Evolutionary conservation across 2,797 vertebrate species (phyloP), one percentile per base, ranked within the genome.

Genomic region (Bradypodion pumilum): DNA sequence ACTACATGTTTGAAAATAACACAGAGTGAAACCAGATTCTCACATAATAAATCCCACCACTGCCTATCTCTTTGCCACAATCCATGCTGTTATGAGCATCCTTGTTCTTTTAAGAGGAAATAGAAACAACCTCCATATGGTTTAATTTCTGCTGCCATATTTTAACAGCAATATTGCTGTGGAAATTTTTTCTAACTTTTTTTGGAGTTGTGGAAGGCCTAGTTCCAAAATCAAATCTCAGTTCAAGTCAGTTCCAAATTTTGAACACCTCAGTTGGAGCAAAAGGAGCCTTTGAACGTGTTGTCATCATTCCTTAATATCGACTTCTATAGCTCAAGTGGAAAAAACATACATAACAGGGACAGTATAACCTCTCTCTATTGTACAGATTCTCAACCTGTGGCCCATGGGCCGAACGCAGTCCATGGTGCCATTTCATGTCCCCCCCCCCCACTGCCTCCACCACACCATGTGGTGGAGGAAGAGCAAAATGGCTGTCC

Each of bases 281-380:
- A 85, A 87, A 87, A 84, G 89, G 80, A 85, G 88, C 82, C 77
- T 76, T 0, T 0, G 23, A 95, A 93, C 88, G 90, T 73, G 5
- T 87, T 94, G 93, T 92, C 91, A 91, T 92, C 84, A 86, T 91
- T 92, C 91, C 91, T 91, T 93, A 94, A 94, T 93, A 93, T 94
- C 95, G 91, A 94, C 93, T 95, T 95, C 96, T 96, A 96, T 94
- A 94, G 92, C 93, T 91, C 91, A 93, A 93, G 95, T 94, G 93
- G 96, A 95, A 92, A 94, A 49, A 63, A 66, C 12, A 70, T 93
- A 91, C 90, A 3, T 1, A 91, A 95, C 93, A 95, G 95, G 49
- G 91, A 85, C 74, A 82, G 94, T 92, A 94, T 93, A 93, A 94
- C 96, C 65, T n/a, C 97, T 97, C 97, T 97, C 95, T 94, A 96